phyloP scores from a whole-genome alignment of 2,888 invertebrate species.

The Amblyteles armatorius region DNA sequence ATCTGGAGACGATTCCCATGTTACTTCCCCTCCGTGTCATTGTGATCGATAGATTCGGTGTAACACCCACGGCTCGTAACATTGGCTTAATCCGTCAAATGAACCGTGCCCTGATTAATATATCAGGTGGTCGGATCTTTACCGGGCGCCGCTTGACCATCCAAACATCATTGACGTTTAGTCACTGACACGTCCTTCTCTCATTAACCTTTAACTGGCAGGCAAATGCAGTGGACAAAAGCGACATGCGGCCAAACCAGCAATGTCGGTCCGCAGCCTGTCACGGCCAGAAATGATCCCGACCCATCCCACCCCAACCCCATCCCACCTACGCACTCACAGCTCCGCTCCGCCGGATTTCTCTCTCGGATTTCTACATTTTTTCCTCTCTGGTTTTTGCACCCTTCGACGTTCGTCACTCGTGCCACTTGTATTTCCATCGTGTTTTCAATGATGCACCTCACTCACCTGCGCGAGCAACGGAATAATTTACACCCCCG shows the following conservation, averaged over 20 bases:
- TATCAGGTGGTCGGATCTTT: background rate
- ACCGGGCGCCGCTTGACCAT: conserved; percentile 54
- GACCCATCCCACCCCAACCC: background rate
- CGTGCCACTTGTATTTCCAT: conserved; percentile 23
- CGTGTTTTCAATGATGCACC: conserved; percentile 9
- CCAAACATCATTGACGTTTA: conserved; percentile 67
- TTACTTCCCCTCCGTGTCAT: background rate
- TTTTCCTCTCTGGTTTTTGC: conserved; percentile 28
- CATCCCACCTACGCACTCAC: conserved; percentile 20
- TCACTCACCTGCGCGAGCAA: conserved; percentile 20
- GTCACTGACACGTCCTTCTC: conserved; percentile 62
- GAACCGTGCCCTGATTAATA: conserved; percentile 31
- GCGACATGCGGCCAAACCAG: conserved; percentile 62
- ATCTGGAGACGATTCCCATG: too few relatives aligned
- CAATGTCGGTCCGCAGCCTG: conserved; percentile 59
- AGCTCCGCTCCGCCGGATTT: conserved; percentile 38
- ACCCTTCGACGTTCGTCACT: conserved; percentile 37
- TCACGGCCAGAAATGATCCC: conserved; percentile 64
- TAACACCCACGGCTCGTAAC: background rate
- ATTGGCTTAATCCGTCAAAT: conserved; percentile 32
- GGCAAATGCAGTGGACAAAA: conserved; percentile 68
- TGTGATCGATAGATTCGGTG: background rate
- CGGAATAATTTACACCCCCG: conserved; percentile 11
- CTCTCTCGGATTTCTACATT: conserved; percentile 35
- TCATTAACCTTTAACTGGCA: conserved; percentile 66